A percentile compares a stretch with the other conserved stretches of the same genome.
Conservation (phyloP, 2,797 vertebrate species). For the Coluber constrictor region DNA sequence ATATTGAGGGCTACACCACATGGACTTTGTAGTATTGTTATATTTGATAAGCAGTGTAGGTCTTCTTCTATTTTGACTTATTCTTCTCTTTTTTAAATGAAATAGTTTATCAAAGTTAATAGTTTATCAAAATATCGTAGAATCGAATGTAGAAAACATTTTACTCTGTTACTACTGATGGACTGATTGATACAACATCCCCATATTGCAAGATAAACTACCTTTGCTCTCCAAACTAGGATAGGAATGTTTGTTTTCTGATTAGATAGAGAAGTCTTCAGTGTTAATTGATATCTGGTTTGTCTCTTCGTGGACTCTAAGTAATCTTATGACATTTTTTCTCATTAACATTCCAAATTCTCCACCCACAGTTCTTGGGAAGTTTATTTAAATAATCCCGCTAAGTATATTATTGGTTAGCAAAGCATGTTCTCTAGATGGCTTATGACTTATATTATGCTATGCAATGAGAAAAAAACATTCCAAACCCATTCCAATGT, state of each 20-base stretch:
- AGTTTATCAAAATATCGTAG: not conserved
- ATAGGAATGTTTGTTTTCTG: not conserved
- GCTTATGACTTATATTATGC: not conserved
- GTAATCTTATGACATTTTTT: not conserved
- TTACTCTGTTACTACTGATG: not conserved
- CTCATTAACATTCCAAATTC: not conserved
- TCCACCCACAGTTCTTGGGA: not conserved
- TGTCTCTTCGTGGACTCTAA: not conserved
- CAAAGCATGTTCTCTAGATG: not conserved
- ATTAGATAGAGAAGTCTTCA: not conserved
- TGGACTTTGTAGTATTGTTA: not conserved
- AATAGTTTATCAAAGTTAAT: not conserved
- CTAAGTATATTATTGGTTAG: not conserved
- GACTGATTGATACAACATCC: not conserved
- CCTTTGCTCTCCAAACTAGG: not conserved
- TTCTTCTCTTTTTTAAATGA: not conserved
- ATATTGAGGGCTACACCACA: not conserved
- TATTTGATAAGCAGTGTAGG: not conserved
- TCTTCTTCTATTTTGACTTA: not conserved
- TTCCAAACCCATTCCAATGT: not conserved
- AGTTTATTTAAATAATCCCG: not conserved
- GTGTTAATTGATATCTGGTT: not conserved
- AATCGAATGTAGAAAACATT: not conserved
- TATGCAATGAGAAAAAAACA: not conserved
- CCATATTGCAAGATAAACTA: not conserved